Evolutionary conservation across 2,797 vertebrate species (phyloP).

Genomic region (Malurus splendens): DNA sequence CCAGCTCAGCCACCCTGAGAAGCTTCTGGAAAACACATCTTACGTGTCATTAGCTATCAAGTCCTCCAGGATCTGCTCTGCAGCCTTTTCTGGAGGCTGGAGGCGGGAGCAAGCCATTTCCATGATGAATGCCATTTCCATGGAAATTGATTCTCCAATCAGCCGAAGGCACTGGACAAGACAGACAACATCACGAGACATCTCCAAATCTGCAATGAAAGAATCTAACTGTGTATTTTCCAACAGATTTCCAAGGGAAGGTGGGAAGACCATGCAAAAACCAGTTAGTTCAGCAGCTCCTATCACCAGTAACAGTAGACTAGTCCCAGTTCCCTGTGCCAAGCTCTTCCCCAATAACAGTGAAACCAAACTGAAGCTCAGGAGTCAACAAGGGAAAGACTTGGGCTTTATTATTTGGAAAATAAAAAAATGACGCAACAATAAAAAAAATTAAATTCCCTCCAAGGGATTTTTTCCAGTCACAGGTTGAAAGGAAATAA

Average conservation of each 20-base stretch:
- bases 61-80: constrained; percentile 86
- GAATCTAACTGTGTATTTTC: constrained; percentile 30
- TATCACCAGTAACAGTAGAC: not conserved
- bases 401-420: not conserved
- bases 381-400: not conserved
- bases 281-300: not conserved
- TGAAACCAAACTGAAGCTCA: not conserved
- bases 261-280: constrained; percentile 10
- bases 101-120: constrained; percentile 87
- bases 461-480: not conserved
- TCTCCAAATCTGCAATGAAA: constrained; percentile 77
- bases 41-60: constrained; percentile 87
- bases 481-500: not conserved
- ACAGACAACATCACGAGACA: constrained; percentile 84
- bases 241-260: not conserved
- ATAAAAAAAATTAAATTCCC: not conserved
- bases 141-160: constrained; percentile 81
- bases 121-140: constrained; percentile 87
- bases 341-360: not conserved
- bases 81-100: constrained; percentile 86
- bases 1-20: not conserved
- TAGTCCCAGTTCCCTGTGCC: not conserved
- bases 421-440: not conserved
- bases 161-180: constrained; percentile 89
- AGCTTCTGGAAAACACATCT: constrained; percentile 50